Conservation (phyloP, 2,113 vertebrate genomes). For the Triplophysa dalaica region DNA sequence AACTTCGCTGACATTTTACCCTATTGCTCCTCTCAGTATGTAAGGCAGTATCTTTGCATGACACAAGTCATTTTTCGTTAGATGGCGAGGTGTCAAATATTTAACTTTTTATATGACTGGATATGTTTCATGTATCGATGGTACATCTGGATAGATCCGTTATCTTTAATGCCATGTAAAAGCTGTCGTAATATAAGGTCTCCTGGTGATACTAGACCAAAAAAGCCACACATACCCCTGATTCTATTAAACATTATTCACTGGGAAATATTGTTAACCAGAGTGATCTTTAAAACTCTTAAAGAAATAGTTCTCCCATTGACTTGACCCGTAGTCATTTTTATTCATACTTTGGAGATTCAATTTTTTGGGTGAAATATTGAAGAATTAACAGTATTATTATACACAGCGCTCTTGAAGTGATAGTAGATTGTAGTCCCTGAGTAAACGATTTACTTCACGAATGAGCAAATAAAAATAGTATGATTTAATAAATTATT, state of each 20-base stretch:
- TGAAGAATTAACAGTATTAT: no score
- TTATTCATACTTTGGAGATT: no score
- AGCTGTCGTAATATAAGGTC: neutral
- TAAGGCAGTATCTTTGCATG: conserved; percentile 41
- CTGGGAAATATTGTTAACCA: no score
- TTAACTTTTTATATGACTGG: neutral
- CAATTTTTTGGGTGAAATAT: no score
- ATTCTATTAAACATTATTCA: neutral
- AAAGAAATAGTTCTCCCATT: no score
- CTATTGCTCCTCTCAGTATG: conserved; percentile 18
- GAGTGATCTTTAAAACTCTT: no score
- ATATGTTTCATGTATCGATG: conserved; percentile 2
- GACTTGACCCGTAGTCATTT: no score
- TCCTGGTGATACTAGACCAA: neutral
- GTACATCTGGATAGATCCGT: conserved; percentile 14
- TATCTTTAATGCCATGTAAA: neutral
- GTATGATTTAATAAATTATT: no score
- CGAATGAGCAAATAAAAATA: no score
- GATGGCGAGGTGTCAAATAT: conserved; percentile 13
- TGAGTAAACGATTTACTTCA: no score
- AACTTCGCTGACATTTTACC: conserved; percentile 53
- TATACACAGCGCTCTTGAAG: no score
- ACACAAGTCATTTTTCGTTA: neutral
- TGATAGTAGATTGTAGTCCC: no score
- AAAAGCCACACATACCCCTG: neutral